phyloP scores from a whole-genome alignment of 2,113 vertebrate genomes.

The Phocoena phocoena region DNA sequence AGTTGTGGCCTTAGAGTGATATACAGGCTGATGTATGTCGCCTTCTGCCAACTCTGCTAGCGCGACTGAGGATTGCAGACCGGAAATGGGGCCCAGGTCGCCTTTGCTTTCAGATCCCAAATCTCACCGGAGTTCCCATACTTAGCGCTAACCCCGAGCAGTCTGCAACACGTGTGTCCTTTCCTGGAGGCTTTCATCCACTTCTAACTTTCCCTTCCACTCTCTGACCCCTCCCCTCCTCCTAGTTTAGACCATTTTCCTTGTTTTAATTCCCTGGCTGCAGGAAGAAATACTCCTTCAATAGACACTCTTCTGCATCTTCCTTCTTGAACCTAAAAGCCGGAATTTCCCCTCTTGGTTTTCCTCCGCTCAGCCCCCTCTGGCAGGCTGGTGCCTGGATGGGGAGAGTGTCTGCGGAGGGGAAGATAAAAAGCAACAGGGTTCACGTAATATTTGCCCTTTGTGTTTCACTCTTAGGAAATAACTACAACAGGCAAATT shows the following conservation, averaged over 20 bases:
- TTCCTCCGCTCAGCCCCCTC: accelerated
- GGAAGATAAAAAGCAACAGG: background rate
- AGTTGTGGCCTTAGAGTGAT: background rate
- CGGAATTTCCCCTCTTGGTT: background rate
- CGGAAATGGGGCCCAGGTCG: background rate
- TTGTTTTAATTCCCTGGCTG: background rate
- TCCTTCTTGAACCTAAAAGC: background rate
- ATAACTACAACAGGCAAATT: background rate
- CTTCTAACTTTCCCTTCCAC: accelerated
- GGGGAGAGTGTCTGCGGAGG: accelerated
- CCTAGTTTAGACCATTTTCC: background rate
- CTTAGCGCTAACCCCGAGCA: background rate
- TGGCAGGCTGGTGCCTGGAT: background rate
- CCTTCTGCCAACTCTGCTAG: background rate
- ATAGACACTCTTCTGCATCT: background rate
- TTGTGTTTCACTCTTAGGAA: background rate
- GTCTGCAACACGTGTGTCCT: accelerated
- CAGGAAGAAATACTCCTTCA: background rate
- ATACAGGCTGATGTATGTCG: background rate
- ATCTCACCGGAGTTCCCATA: background rate
- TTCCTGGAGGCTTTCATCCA: background rate
- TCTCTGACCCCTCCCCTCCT: background rate
- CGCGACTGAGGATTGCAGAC: accelerated
- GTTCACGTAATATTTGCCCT: background rate
- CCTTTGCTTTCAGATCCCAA: background rate